A percentile compares a stretch with the other conserved stretches of the same genome.
Conservation (phyloP, 2,888 invertebrate genomes). For the Melikaiella ostensackeni region DNA sequence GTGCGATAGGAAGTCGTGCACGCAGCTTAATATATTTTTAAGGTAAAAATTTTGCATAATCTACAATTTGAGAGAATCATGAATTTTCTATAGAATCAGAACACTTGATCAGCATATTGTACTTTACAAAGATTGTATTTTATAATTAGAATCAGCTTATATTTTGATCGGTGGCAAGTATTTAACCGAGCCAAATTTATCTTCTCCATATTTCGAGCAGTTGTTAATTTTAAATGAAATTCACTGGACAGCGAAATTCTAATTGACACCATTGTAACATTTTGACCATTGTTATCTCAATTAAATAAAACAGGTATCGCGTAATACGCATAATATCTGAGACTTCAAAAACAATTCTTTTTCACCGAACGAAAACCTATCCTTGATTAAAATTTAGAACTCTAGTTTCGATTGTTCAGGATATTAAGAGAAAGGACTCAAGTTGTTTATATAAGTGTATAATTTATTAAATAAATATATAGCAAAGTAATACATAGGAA, state of each 20-base stretch:
- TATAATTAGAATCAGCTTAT: conserved; percentile 1
- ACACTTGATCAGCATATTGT: background rate
- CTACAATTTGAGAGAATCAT: conserved; percentile 57
- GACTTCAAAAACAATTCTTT: conserved; percentile 4
- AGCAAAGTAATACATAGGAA: background rate
- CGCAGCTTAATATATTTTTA: conserved; percentile 72
- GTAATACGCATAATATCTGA: conserved; percentile 16
- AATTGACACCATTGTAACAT: conserved; percentile 68
- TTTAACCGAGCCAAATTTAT: background rate
- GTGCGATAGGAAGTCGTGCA: conserved; percentile 60
- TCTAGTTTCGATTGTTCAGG: background rate
- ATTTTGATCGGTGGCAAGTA: conserved; percentile 3
- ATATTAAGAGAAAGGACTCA: background rate
- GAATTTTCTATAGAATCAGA: conserved; percentile 44
- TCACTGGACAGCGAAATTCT: conserved; percentile 45
- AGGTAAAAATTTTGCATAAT: conserved; percentile 76
- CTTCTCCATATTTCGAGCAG: conserved; percentile 46
- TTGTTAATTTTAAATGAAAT: background rate
- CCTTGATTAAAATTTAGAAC: background rate
- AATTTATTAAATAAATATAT: conserved; percentile 10
- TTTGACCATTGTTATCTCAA: conserved; percentile 67
- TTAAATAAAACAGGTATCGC: conserved; percentile 60
- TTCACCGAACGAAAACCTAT: conserved; percentile 1
- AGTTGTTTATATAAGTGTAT: background rate
- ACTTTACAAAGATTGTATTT: conserved; percentile 12